Percentiles rank a stretch among this genome's conserved stretches.
phyloP scores from a whole-genome alignment of 64 coral and sea anemone genomes.

The Porites australiensis region DNA sequence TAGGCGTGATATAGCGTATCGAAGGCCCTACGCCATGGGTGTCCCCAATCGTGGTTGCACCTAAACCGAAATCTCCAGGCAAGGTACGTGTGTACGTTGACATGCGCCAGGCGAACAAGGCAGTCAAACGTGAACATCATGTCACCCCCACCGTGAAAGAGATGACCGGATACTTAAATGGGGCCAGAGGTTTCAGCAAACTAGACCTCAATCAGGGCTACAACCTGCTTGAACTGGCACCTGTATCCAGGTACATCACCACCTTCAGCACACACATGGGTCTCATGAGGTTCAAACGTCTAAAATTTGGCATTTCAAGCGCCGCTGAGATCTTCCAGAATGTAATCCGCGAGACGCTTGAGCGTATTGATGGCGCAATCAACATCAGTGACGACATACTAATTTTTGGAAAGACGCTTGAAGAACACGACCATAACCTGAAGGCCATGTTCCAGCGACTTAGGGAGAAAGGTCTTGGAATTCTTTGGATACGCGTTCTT shows the following conservation, averaged over 20 bases:
- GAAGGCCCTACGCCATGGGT: slow-evolving; percentile 35
- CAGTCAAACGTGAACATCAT: background rate
- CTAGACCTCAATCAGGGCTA: background rate
- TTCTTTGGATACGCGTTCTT: too few relatives aligned
- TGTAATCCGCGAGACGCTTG: slow-evolving; percentile 24
- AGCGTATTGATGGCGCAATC: slow-evolving; percentile 10
- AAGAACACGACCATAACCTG: too few relatives aligned
- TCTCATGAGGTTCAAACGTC: slow-evolving; percentile 17
- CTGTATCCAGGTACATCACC: background rate
- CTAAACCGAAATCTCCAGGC: too few relatives aligned
- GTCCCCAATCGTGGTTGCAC: too few relatives aligned
- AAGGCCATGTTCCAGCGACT: too few relatives aligned
- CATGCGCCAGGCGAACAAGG: slow-evolving; percentile 14
- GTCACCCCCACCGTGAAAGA: slow-evolving; percentile 30
- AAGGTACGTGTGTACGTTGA: background rate
- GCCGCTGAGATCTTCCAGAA: background rate
- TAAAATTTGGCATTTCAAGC: slow-evolving; percentile 34
- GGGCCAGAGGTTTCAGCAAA: background rate
- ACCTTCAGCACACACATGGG: background rate
- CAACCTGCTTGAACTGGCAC: background rate
- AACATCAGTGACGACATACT: slow-evolving; percentile 48
- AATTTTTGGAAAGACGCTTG: background rate
- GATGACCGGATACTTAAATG: background rate
- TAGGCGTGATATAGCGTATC: slow-evolving; percentile 34
- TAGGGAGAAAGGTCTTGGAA: too few relatives aligned